phyloP scores from a whole-genome alignment of 2,797 vertebrate species.

The Peromyscus melanophrys region DNA sequence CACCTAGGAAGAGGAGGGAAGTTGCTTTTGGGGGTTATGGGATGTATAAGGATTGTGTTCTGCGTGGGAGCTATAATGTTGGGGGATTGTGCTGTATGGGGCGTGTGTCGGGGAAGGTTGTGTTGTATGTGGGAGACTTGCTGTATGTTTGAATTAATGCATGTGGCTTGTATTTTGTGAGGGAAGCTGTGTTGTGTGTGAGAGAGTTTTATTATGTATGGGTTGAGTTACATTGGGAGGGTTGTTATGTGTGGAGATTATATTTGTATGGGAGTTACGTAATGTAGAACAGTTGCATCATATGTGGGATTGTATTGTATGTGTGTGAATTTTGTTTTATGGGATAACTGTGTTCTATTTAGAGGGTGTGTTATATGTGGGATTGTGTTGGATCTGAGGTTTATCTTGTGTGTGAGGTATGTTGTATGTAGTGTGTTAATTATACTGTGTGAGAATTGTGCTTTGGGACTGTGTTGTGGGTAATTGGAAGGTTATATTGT shows the following conservation, averaged over 20 bases:
- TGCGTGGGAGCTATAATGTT: background rate
- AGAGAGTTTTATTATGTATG: background rate
- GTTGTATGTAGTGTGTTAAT: background rate
- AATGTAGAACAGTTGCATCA: background rate
- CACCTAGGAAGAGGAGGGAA: background rate
- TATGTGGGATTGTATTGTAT: background rate
- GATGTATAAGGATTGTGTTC: background rate
- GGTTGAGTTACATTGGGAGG: background rate
- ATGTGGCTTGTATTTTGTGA: background rate
- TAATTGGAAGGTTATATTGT: background rate
- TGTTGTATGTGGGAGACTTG: background rate
- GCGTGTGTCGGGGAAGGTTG: background rate
- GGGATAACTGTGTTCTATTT: background rate
- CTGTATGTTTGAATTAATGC: background rate
- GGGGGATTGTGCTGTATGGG: background rate
- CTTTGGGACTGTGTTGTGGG: background rate
- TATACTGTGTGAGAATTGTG: background rate
- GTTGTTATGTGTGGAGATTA: background rate
- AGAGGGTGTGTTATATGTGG: background rate
- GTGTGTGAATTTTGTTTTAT: background rate
- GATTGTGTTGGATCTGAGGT: background rate
- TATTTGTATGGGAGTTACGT: background rate
- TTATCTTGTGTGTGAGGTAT: background rate
- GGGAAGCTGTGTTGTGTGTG: background rate
- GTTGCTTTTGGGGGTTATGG: background rate